These are phyloP conservation scores for Gobius niger DNA, from an alignment of 2,113 vertebrate genomes.

Conservation along the genomic window DNA sequence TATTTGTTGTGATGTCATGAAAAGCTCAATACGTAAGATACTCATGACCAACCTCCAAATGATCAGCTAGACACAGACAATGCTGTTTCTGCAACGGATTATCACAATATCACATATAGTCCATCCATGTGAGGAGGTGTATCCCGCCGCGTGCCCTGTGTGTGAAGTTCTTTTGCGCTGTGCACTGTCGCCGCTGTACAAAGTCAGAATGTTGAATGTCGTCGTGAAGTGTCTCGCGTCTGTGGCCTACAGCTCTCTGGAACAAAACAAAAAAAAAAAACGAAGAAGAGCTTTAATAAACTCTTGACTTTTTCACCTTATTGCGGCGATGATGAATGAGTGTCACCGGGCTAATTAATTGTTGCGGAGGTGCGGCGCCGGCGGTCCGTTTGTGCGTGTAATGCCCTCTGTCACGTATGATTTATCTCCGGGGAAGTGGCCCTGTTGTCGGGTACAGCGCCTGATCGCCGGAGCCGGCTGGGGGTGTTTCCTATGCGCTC, in stretches of 20 bases:
- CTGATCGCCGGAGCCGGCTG: not conserved
- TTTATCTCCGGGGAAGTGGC: slow-evolving; percentile 70
- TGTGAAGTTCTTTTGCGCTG: slow-evolving; percentile 28
- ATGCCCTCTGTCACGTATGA: slow-evolving; percentile 68
- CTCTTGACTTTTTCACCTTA: slow-evolving; percentile 81
- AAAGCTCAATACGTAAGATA: too few species aligned
- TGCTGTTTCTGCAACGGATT: too few species aligned
- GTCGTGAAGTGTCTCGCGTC: slow-evolving; percentile 51
- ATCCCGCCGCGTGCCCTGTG: not conserved
- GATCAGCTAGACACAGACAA: too few species aligned
- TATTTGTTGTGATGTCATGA: too few species aligned
- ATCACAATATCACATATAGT: too few species aligned
- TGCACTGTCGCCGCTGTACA: slow-evolving; percentile 39
- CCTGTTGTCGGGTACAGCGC: slow-evolving; percentile 24
- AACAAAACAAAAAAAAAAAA: slow-evolving; percentile 16
- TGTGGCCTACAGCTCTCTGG: slow-evolving; percentile 56
- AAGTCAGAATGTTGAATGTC: slow-evolving; percentile 52
- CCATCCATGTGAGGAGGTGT: not conserved
- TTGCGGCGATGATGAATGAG: slow-evolving; percentile 77
- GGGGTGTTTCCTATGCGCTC: not conserved
- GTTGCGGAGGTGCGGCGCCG: slow-evolving; percentile 56
- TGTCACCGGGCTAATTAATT: slow-evolving; percentile 76
- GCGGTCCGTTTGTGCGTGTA: slow-evolving; percentile 67
- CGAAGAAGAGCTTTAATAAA: slow-evolving; percentile 78
- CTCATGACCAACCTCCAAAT: too few species aligned